A percentile compares a stretch with the other conserved stretches of the same genome.
Evolutionary conservation across 2,888 invertebrate genomes (phyloP).

Genomic region (Xestia ashworthii): DNA sequence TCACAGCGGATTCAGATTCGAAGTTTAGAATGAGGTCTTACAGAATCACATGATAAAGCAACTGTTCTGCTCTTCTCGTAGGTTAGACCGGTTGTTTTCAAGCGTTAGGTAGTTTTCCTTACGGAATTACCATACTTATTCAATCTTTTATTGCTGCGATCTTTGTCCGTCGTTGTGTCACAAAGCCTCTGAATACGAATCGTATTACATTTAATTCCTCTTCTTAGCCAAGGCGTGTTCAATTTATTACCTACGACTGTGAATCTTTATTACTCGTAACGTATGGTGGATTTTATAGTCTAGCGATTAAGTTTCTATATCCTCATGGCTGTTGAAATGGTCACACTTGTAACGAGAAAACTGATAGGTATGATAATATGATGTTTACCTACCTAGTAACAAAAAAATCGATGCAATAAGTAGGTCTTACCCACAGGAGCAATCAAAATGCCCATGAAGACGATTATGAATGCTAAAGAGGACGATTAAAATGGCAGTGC

Average conservation of each 20-base stretch:
- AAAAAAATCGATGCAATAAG: not conserved
- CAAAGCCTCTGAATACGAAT: not conserved
- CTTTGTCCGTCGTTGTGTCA: not conserved
- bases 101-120: not conserved
- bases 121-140: not conserved
- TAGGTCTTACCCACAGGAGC: not conserved
- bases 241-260: constrained; percentile 40
- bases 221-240: constrained; percentile 4
- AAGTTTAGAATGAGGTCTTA: no score
- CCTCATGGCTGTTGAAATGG: constrained; percentile 21
- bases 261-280: constrained; percentile 36
- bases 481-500: not conserved
- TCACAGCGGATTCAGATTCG: no score
- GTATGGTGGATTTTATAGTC: constrained; percentile 13
- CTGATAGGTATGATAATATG: not conserved
- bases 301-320: constrained; percentile 28
- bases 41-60: not conserved
- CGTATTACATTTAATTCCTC: constrained; percentile 3
- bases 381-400: not conserved
- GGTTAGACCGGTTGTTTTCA: not conserved
- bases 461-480: not conserved
- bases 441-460: not conserved
- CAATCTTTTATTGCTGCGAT: not conserved
- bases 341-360: constrained; percentile 3
- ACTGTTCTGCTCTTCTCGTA: not conserved